Conservation (phyloP, 1,140 invertebrate species). For the Zophobas atratus region DNA sequence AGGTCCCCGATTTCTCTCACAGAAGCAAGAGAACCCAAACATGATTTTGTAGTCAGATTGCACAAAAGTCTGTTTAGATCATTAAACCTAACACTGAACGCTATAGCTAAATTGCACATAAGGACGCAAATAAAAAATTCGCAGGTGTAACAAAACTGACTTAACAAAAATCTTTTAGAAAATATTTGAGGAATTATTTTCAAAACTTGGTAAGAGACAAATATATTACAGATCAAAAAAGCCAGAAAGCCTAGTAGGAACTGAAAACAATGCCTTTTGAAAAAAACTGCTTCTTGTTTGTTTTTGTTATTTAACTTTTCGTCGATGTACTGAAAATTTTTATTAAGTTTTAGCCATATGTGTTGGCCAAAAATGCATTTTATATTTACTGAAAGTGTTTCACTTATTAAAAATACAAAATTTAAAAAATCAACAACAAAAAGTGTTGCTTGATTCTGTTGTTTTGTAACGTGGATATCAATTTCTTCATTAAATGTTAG, state of each 20-base stretch:
- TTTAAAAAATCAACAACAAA: slow-evolving; percentile 18
- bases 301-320: slow-evolving; percentile 10
- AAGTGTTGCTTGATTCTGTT: background rate
- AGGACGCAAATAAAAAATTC: slow-evolving; percentile 4
- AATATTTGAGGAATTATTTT: background rate
- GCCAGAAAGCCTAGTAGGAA: background rate
- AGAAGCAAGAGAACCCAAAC: background rate
- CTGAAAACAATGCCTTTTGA: background rate
- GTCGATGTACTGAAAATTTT: slow-evolving; percentile 36
- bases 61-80: background rate
- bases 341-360: slow-evolving; percentile 18
- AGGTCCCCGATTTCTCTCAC: slow-evolving; percentile 7
- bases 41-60: too few species aligned
- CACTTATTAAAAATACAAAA: background rate
- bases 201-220: background rate
- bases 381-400: too few species aligned
- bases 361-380: background rate
- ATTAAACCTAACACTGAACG: slow-evolving; percentile 1
- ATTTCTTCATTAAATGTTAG: background rate
- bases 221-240: background rate
- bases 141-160: background rate
- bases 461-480: background rate
- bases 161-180: background rate
- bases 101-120: slow-evolving; percentile 8
- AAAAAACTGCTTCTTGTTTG: background rate